Percentiles rank a stretch among this genome's conserved stretches.
Evolutionary conservation across 2,797 vertebrate genomes (phyloP).

Genomic region (Loris lydekkerianus): DNA sequence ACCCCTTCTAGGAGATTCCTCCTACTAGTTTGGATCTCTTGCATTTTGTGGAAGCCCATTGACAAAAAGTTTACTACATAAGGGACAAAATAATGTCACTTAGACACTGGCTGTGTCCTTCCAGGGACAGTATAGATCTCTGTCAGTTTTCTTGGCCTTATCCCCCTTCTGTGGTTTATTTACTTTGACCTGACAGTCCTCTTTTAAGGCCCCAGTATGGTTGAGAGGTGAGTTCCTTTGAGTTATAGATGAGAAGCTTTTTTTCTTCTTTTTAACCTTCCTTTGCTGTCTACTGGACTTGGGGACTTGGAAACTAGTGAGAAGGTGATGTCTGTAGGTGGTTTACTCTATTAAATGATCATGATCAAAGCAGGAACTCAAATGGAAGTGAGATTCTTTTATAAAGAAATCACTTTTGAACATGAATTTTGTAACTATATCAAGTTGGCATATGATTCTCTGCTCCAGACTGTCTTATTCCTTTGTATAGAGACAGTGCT

Average conservation of each 20-base stretch:
- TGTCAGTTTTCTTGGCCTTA: background rate
- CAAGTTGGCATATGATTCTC: background rate
- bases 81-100: background rate
- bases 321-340: background rate
- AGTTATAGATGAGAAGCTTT: background rate
- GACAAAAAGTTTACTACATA: background rate
- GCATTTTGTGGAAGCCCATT: background rate
- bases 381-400: conserved; percentile 33
- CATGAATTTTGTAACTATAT: background rate
- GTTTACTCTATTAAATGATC: conserved; percentile 13
- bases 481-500: conserved; percentile 12
- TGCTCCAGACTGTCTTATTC: conserved; percentile 42
- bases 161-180: background rate
- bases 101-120: background rate
- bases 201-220: background rate
- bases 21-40: background rate
- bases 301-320: background rate
- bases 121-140: background rate
- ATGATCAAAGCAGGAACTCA: conserved; percentile 61
- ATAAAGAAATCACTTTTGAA: conserved; percentile 43
- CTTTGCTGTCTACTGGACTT: conserved; percentile 2
- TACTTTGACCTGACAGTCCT: background rate
- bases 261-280: background rate
- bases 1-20: background rate
- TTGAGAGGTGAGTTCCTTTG: background rate